phyloP scores from a whole-genome alignment of 2,113 vertebrate species.

The Speoplatyrhinus poulsoni region DNA sequence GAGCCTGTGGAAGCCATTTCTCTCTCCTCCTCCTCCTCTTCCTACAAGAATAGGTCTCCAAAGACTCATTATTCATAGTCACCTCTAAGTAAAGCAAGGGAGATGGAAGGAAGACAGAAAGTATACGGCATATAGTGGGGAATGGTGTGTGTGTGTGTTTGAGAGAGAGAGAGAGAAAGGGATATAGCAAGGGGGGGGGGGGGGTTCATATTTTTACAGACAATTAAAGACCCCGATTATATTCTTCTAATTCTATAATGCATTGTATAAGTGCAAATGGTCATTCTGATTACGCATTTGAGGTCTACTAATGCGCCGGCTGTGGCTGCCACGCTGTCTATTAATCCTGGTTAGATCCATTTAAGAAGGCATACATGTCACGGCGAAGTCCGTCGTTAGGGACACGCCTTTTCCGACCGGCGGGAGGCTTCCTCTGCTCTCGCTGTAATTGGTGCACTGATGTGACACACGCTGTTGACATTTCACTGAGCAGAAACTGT shows the following conservation, averaged over 20 bases:
- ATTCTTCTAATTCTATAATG: no score
- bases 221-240: no score
- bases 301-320: no score
- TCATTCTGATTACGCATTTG: no score
- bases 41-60: constrained; percentile 69
- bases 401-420: constrained; percentile 44
- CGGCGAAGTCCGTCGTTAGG: constrained; percentile 50
- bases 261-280: no score
- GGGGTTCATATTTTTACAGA: no score
- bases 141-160: no score
- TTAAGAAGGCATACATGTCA: constrained; percentile 42
- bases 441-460: constrained; percentile 69
- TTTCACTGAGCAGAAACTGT: constrained; percentile 72
- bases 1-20: constrained; percentile 63
- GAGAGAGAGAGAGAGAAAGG: no score
- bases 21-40: constrained; percentile 49
- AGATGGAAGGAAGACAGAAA: constrained; percentile 29
- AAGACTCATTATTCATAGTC: constrained; percentile 75
- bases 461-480: constrained; percentile 71
- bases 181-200: no score
- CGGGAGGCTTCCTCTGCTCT: constrained; percentile 34
- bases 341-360: neutral
- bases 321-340: no score
- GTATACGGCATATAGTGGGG: neutral
- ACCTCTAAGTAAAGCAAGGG: constrained; percentile 57